Base-by-base conservation (phyloP, 2,888 invertebrate species). In the Tachina fera region DNA sequence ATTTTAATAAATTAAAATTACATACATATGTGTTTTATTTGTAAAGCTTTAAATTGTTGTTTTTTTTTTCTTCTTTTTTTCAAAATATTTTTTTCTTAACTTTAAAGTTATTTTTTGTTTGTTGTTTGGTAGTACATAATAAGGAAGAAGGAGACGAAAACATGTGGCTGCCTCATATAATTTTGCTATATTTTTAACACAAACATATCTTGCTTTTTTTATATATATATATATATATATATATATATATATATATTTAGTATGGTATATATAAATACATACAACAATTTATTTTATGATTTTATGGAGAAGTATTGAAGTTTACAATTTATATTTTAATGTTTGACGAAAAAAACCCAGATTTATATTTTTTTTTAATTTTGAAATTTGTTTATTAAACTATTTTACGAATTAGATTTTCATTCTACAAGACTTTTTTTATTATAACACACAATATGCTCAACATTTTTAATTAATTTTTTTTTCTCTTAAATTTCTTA, bases 101-200 rank as follows among this genome's bases (percentile, higher is more conserved):
- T 74, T 80, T 83, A 72, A 81, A 84, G 71, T 31, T 31, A 82
- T 63, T 84, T 43, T 63, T 31, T 31, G 4, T 31, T 31, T 31
- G 0, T 67, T 61, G 49, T 74, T 67, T 61, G 56, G 70, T 65
- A n/a, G n/a, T 72, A 19, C 70, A 47, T 81, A 79, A 71, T 77
- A 87, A 86, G 79, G 83, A 83, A 83, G 83, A 81, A 86, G 77
- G 85, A 83, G 83, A 87, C 86, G 85, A 85, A 87, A 87, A 87
- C 85, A 83, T 81, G 86, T 87, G 76, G 86, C 82, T 82, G 79
- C 84, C 83, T 86, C 82, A 78, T 72, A 61, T 70, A 83, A 76
- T 70, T 78, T 77, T 61, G 47, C 58, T 80, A 67, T 75, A 31
- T 51, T 58, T 85, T 72, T 63, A 76, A 71, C 75, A 76, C 80